phyloP scores from a whole-genome alignment of 92 coral and sea anemone genomes.

The Epizoanthus scotinus region DNA sequence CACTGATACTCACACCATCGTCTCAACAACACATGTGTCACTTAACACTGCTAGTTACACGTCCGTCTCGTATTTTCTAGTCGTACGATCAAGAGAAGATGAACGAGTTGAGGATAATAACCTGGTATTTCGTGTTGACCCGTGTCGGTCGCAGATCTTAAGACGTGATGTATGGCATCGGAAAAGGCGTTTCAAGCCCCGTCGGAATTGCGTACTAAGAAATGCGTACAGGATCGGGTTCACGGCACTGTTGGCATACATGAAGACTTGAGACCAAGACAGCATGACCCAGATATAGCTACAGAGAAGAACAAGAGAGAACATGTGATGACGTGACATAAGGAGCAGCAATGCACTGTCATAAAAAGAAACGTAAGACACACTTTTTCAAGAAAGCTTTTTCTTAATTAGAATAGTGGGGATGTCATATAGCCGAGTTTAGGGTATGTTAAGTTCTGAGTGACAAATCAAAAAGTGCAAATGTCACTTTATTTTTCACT shows the following conservation, averaged over 20 bases:
- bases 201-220: slow-evolving; percentile 87
- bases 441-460: too few relatives aligned
- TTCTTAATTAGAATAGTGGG: too few relatives aligned
- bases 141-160: not conserved
- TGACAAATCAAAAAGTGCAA: not conserved
- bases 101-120: slow-evolving; percentile 27
- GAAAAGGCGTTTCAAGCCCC: slow-evolving; percentile 72
- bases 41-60: not conserved
- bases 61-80: slow-evolving; percentile 8
- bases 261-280: slow-evolving; percentile 79
- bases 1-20: slow-evolving; percentile 15
- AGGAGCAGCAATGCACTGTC: too few relatives aligned
- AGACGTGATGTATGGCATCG: slow-evolving; percentile 21
- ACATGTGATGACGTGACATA: too few relatives aligned
- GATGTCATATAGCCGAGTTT: too few relatives aligned
- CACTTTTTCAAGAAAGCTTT: too few relatives aligned
- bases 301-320: not conserved
- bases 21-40: not conserved
- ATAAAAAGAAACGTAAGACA: too few relatives aligned
- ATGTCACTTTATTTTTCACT: too few relatives aligned
- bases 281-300: slow-evolving; percentile 65
- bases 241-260: slow-evolving; percentile 88
- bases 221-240: slow-evolving; percentile 94
- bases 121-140: slow-evolving; percentile 21
- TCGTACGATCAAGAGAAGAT: slow-evolving; percentile 14